phyloP scores from a whole-genome alignment of 1,140 invertebrate species.

The Bombus cullumanus region DNA sequence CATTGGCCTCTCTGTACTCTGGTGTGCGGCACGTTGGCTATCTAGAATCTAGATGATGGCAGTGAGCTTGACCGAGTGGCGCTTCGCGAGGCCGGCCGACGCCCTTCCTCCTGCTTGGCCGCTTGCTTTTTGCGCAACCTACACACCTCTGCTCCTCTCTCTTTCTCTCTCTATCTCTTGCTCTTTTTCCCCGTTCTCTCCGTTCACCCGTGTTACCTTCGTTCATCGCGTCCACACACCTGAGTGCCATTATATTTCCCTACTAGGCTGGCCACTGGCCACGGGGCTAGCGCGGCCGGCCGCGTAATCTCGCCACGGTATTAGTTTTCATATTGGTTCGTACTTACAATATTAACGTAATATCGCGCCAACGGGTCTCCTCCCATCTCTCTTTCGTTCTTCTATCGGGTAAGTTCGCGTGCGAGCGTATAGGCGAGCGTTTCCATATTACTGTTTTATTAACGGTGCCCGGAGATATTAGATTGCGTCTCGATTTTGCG shows the following conservation, averaged over 20 bases:
- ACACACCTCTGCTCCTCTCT: conserved; percentile 35
- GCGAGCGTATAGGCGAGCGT: background rate
- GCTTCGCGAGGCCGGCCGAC: conserved; percentile 78
- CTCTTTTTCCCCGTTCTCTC: background rate
- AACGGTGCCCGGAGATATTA: conserved; percentile 36
- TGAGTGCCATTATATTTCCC: conserved; percentile 59
- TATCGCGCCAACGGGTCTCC: conserved; percentile 17
- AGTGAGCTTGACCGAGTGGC: conserved; percentile 79
- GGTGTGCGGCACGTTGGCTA: conserved; percentile 47
- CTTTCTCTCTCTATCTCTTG: background rate
- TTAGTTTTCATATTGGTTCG: conserved; percentile 50
- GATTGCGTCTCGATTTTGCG: conserved; percentile 20
- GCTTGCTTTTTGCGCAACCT: conserved; percentile 66
- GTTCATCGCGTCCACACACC: conserved; percentile 51
- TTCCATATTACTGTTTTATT: conserved; percentile 51
- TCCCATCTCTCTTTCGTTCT: background rate
- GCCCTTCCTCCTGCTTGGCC: conserved; percentile 69
- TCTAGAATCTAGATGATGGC: conserved; percentile 75
- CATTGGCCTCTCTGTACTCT: background rate
- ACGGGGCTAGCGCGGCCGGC: background rate
- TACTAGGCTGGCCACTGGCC: conserved; percentile 13
- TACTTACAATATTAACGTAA: conserved; percentile 52
- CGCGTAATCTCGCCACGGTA: conserved; percentile 50
- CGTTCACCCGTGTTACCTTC: background rate
- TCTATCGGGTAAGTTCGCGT: background rate